Evolutionary conservation across 2,888 invertebrate genomes (phyloP).

Genomic region (Agrochola litura): DNA sequence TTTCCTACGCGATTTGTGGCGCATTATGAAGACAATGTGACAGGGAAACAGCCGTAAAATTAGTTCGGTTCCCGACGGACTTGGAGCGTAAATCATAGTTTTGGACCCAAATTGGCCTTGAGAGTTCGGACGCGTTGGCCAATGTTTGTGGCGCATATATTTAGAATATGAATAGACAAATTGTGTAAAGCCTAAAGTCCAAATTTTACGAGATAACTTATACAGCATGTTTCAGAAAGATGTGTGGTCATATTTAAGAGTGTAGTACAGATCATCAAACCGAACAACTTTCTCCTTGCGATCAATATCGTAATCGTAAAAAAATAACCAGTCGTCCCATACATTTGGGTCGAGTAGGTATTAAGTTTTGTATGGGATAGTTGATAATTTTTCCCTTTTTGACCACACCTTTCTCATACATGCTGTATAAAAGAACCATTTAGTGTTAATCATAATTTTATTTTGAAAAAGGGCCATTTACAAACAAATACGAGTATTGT

Average conservation of each 20-base stretch:
- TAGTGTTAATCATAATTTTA: neutral
- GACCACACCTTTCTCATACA: no score
- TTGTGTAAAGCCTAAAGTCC: neutral
- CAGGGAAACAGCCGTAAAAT: slow-evolving; percentile 59
- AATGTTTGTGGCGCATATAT: slow-evolving; percentile 23
- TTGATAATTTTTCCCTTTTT: no score
- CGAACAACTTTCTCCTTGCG: no score
- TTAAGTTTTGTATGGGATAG: no score
- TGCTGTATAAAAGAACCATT: neutral
- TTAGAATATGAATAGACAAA: slow-evolving; percentile 23
- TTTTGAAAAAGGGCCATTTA: no score
- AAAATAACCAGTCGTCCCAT: no score
- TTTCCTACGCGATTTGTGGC: slow-evolving; percentile 62
- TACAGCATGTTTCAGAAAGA: no score
- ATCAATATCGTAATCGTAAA: no score
- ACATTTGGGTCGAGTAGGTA: no score
- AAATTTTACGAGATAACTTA: neutral
- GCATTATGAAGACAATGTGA: slow-evolving; percentile 65
- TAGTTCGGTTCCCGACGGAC: slow-evolving; percentile 61
- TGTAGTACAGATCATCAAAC: no score
- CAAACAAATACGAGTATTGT: no score
- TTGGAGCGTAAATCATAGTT: slow-evolving; percentile 62
- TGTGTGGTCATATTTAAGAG: no score
- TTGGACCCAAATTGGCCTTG: slow-evolving; percentile 48
- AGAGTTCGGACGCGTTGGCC: slow-evolving; percentile 37